Evolutionary conservation across 1,140 invertebrate species (phyloP).

Genomic region (Pseudobourletiella spinata): DNA sequence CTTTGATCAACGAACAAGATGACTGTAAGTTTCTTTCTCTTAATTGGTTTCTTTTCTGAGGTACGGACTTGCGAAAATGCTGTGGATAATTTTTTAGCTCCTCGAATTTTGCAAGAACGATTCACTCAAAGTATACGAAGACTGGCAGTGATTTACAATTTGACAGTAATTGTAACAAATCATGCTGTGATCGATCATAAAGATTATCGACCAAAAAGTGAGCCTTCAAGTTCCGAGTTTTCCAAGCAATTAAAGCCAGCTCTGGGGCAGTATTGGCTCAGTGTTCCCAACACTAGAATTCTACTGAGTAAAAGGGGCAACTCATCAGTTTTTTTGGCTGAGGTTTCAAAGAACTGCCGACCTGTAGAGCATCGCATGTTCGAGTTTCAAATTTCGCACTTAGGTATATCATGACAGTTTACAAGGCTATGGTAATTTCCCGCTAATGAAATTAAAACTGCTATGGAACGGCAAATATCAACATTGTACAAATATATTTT

Average conservation of each 20-base stretch:
- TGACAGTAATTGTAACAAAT: background rate
- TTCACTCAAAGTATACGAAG: background rate
- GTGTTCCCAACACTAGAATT: background rate
- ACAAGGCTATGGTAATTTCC: no score
- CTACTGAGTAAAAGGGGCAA: no score
- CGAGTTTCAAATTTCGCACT: no score
- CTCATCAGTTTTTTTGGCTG: no score
- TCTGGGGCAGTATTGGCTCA: background rate
- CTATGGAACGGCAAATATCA: background rate
- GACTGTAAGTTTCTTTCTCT: conserved; percentile 2
- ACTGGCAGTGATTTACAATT: background rate
- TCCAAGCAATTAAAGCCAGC: background rate
- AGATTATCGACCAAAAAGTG: background rate
- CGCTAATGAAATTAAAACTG: background rate
- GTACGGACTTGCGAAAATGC: background rate
- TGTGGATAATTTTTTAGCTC: background rate
- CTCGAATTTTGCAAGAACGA: background rate
- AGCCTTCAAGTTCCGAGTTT: background rate
- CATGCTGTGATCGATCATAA: background rate
- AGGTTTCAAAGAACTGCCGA: no score
- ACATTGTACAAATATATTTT: background rate
- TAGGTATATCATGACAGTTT: no score
- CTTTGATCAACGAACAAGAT: background rate
- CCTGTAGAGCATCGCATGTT: no score
- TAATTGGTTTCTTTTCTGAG: background rate